These are phyloP conservation scores for Notodonta dromedarius DNA, from an alignment of 2,888 invertebrate genomes.

Conservation along the genomic window DNA sequence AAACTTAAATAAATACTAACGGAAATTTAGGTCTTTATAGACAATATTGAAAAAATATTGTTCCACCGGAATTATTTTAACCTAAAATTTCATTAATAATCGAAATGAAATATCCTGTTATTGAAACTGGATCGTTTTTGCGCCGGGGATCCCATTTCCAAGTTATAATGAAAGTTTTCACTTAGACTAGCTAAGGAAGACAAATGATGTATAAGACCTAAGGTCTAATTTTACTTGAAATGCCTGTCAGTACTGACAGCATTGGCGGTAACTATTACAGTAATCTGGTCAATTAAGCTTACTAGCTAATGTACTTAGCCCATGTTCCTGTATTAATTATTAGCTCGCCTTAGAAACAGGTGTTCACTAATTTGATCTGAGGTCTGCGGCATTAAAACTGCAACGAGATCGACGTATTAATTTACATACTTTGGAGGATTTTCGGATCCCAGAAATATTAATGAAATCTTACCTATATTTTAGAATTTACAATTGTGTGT, in stretches of 20 bases:
- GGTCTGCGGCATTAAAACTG: not conserved
- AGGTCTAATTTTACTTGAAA: constrained; percentile 38
- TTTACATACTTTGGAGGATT: no score
- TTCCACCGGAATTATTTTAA: not conserved
- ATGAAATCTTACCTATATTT: no score
- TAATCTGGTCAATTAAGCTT: not conserved
- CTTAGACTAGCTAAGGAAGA: constrained; percentile 45
- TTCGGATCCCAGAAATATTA: no score
- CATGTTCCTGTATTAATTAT: not conserved
- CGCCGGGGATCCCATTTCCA: constrained; percentile 6
- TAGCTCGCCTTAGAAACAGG: not conserved
- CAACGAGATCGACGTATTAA: no score
- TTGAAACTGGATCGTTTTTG: constrained; percentile 13
- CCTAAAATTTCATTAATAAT: not conserved
- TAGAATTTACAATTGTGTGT: no score
- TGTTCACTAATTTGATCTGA: not conserved
- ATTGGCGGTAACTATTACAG: not conserved
- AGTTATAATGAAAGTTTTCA: constrained; percentile 31
- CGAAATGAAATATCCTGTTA: constrained; percentile 11
- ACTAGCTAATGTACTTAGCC: not conserved
- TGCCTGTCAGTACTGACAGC: constrained; percentile 21
- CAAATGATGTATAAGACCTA: constrained; percentile 43
- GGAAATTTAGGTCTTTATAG: no score
- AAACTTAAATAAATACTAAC: no score
- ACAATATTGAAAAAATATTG: not conserved